Evolutionary conservation across 2,113 vertebrate species (phyloP).

Genomic region (Caranx melampygus): DNA sequence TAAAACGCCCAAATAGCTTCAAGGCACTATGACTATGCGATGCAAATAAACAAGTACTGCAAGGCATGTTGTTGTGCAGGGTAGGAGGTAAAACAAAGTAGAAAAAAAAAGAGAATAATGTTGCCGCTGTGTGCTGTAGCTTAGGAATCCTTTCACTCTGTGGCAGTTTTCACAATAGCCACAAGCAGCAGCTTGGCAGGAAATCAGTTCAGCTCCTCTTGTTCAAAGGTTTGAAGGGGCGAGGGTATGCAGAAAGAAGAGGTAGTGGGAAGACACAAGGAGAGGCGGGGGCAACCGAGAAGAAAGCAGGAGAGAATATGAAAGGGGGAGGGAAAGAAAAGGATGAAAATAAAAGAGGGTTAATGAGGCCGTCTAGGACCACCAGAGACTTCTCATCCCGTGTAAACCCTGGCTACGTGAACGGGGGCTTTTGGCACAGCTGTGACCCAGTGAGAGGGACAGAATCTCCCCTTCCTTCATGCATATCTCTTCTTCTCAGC

Average conservation of each 20-base stretch:
- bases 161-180: conserved; percentile 56
- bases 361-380: conserved; percentile 70
- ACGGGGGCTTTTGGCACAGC: conserved; percentile 24
- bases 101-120: conserved; percentile 13
- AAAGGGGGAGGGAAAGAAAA: conserved; percentile 19
- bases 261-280: conserved; percentile 39
- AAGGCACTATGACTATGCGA: neutral
- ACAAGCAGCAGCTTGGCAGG: conserved; percentile 68
- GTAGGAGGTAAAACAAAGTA: conserved; percentile 25
- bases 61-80: conserved; percentile 3
- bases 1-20: neutral
- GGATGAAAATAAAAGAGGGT: conserved; percentile 60
- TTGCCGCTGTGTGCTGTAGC: conserved; percentile 48
- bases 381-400: conserved; percentile 55
- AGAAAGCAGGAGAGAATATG: conserved; percentile 26
- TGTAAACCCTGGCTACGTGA: conserved; percentile 51
- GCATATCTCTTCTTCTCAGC: conserved; percentile 60
- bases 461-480: conserved; percentile 42
- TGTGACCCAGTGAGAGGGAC: conserved; percentile 41
- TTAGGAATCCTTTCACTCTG: conserved; percentile 49
- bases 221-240: conserved; percentile 67
- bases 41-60: conserved; percentile 4
- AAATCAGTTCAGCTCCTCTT: conserved; percentile 69
- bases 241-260: conserved; percentile 39
- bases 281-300: conserved; percentile 32